Base-by-base conservation (phyloP, 2,888 invertebrate species). In the Hermaeophaga mercurialis region DNA sequence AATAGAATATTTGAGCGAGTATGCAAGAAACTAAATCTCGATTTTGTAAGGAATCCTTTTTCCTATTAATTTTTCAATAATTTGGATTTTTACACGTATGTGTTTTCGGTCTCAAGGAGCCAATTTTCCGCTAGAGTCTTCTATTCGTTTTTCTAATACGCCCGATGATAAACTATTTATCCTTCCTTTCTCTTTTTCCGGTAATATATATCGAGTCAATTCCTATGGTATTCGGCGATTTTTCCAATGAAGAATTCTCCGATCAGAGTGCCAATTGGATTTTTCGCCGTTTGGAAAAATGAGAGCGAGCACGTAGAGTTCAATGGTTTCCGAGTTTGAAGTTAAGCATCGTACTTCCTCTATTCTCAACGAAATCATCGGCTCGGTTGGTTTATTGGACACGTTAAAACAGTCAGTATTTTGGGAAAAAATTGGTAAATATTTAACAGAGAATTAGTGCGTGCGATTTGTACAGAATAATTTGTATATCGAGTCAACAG, bases 251-350 rank as follows among this genome's bases (percentile, higher is more conserved):
- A 33, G 18, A 46, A 33, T 46, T 46, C 8, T 46, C 18, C 45
- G 33, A 46, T 11, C 14, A 8, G 34, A 19, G 47, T 36, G 47
- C 14, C 34, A 47, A 47, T 47, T 34, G 47, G 36, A 47, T 47
- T 47, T 47, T 36, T 24, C 47, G 47, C 36, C 11, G 36, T 47
- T 45, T 47, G 36, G 36, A 34, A 47, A 47, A 47, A 47, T 47
- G 47, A 36, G 47, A 47, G 9, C 47, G n/a, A 15, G 24, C 36
- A 36, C 22, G 36, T 36, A 5, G 33, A 17, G 45, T 6, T 45
- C 33, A 15, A 18, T 11, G 11, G 45, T 15, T 26, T 44, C 6
- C 17, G 28, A 7, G 22, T 22, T 5, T 8, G 9, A n/a, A n/a
- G 28, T 28, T 28, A 28, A 28, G 28, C 28, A 7, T 7, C 28